A percentile compares a stretch with the other conserved stretches of the same genome.
These are phyloP conservation scores for Tuberolachnus salignus DNA, from an alignment of 2,888 invertebrate species.

Conservation along the genomic window DNA sequence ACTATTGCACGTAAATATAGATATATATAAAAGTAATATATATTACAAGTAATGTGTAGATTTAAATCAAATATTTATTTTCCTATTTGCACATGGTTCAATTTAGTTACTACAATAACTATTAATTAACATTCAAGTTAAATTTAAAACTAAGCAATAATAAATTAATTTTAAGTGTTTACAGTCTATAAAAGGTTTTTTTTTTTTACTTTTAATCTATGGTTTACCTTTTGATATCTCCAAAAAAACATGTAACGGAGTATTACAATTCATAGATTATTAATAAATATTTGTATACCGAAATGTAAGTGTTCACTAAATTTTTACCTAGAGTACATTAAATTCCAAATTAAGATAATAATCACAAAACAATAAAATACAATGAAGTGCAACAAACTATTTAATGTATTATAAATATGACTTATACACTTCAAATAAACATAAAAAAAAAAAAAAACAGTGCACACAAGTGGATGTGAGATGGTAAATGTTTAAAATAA, in stretches of 20 bases:
- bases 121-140: neutral
- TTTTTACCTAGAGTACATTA: neutral
- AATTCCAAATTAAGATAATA: neutral
- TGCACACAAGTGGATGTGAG: conserved; percentile 22
- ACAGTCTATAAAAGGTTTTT: neutral
- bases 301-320: conserved; percentile 3
- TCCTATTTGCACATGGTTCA: neutral
- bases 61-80: neutral
- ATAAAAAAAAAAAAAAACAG: conserved; percentile 10
- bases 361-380: neutral
- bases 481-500: conserved; percentile 18
- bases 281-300: neutral
- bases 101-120: neutral
- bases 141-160: neutral
- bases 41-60: neutral
- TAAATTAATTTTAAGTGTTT: neutral
- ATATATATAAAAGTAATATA: no score
- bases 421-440: conserved; percentile 20
- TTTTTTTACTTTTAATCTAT: neutral
- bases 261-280: conserved; percentile 5
- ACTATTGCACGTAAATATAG: no score
- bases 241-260: neutral
- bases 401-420: conserved; percentile 19
- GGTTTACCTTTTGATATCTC: neutral
- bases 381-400: conserved; percentile 10